phyloP scores from a whole-genome alignment of 1,140 invertebrate species.

The Hyphantria cunea region DNA sequence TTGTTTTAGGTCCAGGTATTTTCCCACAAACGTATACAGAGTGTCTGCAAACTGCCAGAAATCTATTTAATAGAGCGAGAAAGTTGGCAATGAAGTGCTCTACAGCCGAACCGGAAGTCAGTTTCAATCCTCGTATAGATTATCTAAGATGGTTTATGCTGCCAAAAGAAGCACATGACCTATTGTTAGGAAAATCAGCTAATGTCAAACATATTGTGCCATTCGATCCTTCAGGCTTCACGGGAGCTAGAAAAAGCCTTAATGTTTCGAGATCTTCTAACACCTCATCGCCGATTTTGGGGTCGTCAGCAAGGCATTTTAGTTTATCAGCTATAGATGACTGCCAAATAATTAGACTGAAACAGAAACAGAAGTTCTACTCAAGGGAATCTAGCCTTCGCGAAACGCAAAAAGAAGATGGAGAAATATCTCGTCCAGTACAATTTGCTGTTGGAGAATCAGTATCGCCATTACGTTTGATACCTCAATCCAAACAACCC shows the following conservation, averaged over 20 bases:
- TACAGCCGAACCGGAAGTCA: constrained; percentile 87
- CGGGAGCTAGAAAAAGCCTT: constrained; percentile 71
- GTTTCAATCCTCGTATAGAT: constrained; percentile 85
- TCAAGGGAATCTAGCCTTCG: constrained; percentile 75
- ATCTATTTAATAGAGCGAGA: constrained; percentile 89
- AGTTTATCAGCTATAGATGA: constrained; percentile 85
- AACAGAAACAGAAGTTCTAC: constrained; percentile 72
- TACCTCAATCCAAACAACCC: constrained; percentile 57
- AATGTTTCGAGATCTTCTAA: constrained; percentile 65
- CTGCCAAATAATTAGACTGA: constrained; percentile 75
- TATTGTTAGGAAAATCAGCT: constrained; percentile 86
- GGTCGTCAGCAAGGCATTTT: constrained; percentile 82
- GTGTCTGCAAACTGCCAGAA: constrained; percentile 89
- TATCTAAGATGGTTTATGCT: constrained; percentile 93
- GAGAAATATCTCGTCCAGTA: constrained; percentile 74
- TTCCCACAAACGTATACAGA: constrained; percentile 89
- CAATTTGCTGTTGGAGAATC: constrained; percentile 87
- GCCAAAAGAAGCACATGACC: constrained; percentile 88
- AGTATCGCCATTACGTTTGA: constrained; percentile 79
- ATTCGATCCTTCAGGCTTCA: constrained; percentile 84
- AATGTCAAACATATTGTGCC: constrained; percentile 89
- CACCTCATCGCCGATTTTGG: constrained; percentile 72
- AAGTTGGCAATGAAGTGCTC: constrained; percentile 89
- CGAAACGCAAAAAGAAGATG: constrained; percentile 64
- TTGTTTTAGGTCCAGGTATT: constrained; percentile 82